Base-by-base conservation (phyloP, 2,797 vertebrate genomes). In the Glyptemys insculpta region DNA sequence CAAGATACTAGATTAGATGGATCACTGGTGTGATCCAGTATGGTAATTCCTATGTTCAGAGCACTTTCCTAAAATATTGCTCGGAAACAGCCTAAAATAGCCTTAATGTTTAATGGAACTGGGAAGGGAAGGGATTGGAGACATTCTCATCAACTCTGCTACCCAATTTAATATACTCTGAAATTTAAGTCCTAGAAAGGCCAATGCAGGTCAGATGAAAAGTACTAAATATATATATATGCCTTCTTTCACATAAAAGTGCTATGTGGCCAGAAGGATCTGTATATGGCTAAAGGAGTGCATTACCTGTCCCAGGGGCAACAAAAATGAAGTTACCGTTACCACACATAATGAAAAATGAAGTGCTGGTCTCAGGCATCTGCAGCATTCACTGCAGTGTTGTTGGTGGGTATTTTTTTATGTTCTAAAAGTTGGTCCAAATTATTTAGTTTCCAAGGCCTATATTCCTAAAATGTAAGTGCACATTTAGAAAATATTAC, bases 301-400 rank as follows among this genome's bases (percentile, higher is more conserved):
- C 88, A 93, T 83, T 68, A 52, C 89, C 74, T 95, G 93, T 96
- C 91, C 92, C 95, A 95, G 85, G 87, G 83, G 92, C 91, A 96
- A 96, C 88, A 95, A 95, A 97, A 97, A 96, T 80, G 95, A 97
- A 96, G 95, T 81, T 65, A 87, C 57, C 92, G 81, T 12, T 34
- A 53, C 81, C 84, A 65, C 68, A 81, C 16, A 3, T 59, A 62
- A 89, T 94, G 94, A 96, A 96, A 96, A 94, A 97, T 95, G 91
- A 96, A 93, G 91, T 96, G 94, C 74, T 94, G 92, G 89, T 94
- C 87, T 59, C 79, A 90, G 83, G 41, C 93, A 96, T 94, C 93
- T 97, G 96, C 82, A 93, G 19, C 29, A 79, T 85, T 37, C 9
- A 85, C 79, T 86, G 82, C 14, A 85, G 52, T 54, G 49, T 79